Conservation (phyloP, 2,888 invertebrate species). For the Auanema sp. region DNA sequence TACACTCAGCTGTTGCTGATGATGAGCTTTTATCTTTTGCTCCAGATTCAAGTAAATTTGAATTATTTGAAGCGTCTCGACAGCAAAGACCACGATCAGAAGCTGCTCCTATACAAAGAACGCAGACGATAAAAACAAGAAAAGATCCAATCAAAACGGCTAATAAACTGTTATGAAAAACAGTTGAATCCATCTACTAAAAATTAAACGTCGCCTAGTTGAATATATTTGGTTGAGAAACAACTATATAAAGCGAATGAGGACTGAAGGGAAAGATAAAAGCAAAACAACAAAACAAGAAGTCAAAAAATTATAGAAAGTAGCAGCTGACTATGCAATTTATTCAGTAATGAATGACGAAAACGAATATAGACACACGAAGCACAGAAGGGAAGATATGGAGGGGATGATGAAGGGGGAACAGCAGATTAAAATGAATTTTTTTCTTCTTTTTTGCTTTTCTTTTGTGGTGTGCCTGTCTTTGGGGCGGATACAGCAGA, state of each 20-base stretch:
- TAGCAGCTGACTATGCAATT: background rate
- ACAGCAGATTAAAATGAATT: too few species aligned
- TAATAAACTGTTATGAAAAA: slow-evolving; percentile 57
- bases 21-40: too few species aligned
- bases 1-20: too few species aligned
- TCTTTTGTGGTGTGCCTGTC: too few species aligned
- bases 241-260: background rate
- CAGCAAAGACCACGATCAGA: slow-evolving; percentile 55
- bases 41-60: slow-evolving; percentile 15
- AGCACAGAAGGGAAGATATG: too few species aligned
- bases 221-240: background rate
- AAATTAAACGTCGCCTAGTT: background rate
- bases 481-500: too few species aligned
- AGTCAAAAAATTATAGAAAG: slow-evolving; percentile 1
- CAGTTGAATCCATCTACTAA: slow-evolving; percentile 52
- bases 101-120: slow-evolving; percentile 56
- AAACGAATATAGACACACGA: too few species aligned
- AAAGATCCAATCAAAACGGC: slow-evolving; percentile 57
- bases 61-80: slow-evolving; percentile 27
- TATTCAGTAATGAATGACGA: too few species aligned
- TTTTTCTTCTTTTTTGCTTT: too few species aligned
- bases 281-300: background rate
- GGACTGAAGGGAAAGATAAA: slow-evolving; percentile 4
- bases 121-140: slow-evolving; percentile 57
- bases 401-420: too few species aligned